Evolutionary conservation across 2,888 invertebrate species (phyloP).

Genomic region (Limenitis camilla): DNA sequence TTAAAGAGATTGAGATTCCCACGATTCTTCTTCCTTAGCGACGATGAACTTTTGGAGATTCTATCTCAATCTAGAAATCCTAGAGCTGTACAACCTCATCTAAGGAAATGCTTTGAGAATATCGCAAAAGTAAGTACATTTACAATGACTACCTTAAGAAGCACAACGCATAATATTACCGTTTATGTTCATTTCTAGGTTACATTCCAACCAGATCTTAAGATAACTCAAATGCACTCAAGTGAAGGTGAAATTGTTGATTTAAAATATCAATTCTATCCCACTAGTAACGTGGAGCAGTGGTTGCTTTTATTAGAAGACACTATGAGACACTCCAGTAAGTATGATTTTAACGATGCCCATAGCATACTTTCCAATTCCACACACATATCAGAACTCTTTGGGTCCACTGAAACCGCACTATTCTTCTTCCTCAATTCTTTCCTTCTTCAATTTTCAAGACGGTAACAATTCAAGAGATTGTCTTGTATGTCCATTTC

Average conservation of each 20-base stretch:
- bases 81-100: slow-evolving; percentile 84
- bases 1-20: slow-evolving; percentile 84
- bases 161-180: too few relatives aligned
- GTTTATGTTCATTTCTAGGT: slow-evolving; percentile 50
- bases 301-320: slow-evolving; percentile 82
- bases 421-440: too few relatives aligned
- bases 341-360: slow-evolving; percentile 17
- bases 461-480: too few relatives aligned
- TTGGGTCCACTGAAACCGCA: too few relatives aligned
- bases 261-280: slow-evolving; percentile 78
- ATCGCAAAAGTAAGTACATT: slow-evolving; percentile 72
- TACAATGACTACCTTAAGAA: neutral
- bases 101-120: slow-evolving; percentile 89
- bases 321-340: slow-evolving; percentile 79
- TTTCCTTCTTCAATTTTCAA: too few relatives aligned
- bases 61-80: slow-evolving; percentile 86
- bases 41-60: slow-evolving; percentile 87
- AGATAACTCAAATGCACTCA: slow-evolving; percentile 84
- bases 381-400: too few relatives aligned
- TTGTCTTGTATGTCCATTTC: too few relatives aligned
- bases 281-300: slow-evolving; percentile 82
- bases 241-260: slow-evolving; percentile 83
- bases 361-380: too few relatives aligned
- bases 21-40: slow-evolving; percentile 85
- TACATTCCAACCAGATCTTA: slow-evolving; percentile 79